Percentiles rank a stretch among this genome's conserved stretches.
These are phyloP conservation scores for Oligia latruncula DNA, from an alignment of 2,888 invertebrate genomes.

Conservation along the genomic window DNA sequence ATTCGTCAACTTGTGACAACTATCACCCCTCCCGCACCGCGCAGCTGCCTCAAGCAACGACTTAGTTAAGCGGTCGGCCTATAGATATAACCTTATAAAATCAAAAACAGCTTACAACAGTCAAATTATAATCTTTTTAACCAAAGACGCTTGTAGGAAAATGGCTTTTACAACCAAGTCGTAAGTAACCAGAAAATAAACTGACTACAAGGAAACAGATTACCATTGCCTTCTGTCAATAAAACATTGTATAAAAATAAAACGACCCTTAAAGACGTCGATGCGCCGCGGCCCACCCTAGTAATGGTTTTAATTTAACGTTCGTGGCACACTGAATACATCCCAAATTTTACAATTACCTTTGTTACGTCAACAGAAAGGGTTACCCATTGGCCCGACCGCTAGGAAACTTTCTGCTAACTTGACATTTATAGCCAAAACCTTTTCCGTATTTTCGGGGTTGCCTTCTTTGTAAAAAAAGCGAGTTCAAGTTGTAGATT, in stretches of 20 bases:
- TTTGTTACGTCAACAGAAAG: conserved; percentile 62
- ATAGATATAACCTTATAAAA: background rate
- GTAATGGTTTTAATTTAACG: conserved; percentile 70
- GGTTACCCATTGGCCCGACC: conserved; percentile 51
- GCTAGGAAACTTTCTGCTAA: conserved; percentile 50
- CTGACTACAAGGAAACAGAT: background rate
- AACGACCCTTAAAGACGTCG: background rate
- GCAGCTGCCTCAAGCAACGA: too few relatives aligned
- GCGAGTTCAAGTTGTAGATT: conserved; percentile 33
- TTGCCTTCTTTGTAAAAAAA: conserved; percentile 14
- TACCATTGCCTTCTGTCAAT: background rate
- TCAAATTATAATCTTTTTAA: too few relatives aligned
- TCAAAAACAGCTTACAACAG: too few relatives aligned
- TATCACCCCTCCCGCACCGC: too few relatives aligned
- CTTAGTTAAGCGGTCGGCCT: too few relatives aligned
- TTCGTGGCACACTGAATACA: conserved; percentile 48
- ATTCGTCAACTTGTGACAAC: too few relatives aligned
- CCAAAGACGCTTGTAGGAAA: background rate
- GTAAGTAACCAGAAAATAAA: background rate
- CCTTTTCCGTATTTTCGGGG: conserved; percentile 47
- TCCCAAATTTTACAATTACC: conserved; percentile 66
- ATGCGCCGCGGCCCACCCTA: conserved; percentile 14
- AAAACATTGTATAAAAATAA: conserved; percentile 31
- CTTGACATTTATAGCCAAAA: conserved; percentile 57
- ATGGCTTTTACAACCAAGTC: background rate